phyloP scores from a whole-genome alignment of 2,797 vertebrate species.

The Gymnoscopelus microlampas region DNA sequence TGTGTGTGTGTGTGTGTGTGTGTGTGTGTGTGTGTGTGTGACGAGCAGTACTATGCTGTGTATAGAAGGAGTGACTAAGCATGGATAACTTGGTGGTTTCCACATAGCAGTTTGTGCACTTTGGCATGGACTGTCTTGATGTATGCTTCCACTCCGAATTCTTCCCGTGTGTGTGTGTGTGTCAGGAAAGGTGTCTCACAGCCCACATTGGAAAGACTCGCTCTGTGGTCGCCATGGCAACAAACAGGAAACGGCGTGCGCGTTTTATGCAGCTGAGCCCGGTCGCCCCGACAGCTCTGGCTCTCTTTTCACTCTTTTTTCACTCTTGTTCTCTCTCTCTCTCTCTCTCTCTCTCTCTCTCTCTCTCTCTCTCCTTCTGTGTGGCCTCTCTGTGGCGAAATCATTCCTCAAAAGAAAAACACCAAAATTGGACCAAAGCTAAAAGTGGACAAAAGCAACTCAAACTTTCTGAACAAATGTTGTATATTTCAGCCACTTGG shows the following conservation, averaged over 20 bases:
- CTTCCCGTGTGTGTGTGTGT: neutral
- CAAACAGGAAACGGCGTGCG: slow-evolving; percentile 68
- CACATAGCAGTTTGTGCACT: slow-evolving; percentile 48
- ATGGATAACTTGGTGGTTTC: slow-evolving; percentile 47
- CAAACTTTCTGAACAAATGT: slow-evolving; percentile 40
- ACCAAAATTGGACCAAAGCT: slow-evolving; percentile 54
- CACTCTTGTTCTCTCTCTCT: slow-evolving; percentile 7
- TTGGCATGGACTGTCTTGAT: slow-evolving; percentile 28
- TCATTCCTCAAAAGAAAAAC: slow-evolving; percentile 64
- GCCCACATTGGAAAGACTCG: slow-evolving; percentile 59
- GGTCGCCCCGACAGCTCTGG: slow-evolving; percentile 55
- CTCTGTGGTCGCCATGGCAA: slow-evolving; percentile 58
- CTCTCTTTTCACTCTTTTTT: slow-evolving; percentile 1
- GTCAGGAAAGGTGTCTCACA: slow-evolving; percentile 64
- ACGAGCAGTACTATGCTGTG: neutral
- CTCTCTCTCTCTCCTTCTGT: slow-evolving; percentile 56
- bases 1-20: neutral
- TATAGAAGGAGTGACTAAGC: slow-evolving; percentile 44
- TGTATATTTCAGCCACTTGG: slow-evolving; percentile 48
- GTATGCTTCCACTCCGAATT: slow-evolving; percentile 4
- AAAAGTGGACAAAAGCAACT: slow-evolving; percentile 66
- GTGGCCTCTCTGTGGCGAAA: slow-evolving; percentile 50
- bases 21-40: slow-evolving; percentile 21
- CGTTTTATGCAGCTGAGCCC: slow-evolving; percentile 57
- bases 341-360: neutral